Evolutionary conservation across 2,113 vertebrate genomes (phyloP), one percentile per base, ranked within the genome.

Genomic region (Saguinus imperator): DNA sequence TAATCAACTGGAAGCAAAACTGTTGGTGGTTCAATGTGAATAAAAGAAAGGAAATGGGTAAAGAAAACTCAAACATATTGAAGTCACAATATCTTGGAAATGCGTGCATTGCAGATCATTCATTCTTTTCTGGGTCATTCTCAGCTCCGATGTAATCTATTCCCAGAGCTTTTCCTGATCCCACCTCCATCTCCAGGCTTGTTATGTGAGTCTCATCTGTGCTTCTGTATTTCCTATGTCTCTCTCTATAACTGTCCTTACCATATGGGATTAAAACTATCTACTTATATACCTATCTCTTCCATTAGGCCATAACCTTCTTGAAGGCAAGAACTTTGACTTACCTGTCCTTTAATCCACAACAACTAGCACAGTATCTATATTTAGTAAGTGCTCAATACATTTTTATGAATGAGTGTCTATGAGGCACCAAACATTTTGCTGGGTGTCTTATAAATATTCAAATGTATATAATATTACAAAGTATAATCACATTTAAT

Each of bases 401-500:
- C 83, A 20, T 14, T 68, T 86, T 66, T n/a, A n/a, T 80, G 18
- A n/a, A 43, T 82, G 13, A 95, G 35, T 20, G 1, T 84, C 73
- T 91, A 27, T 18, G 45, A 82, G 10, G 29, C 20, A 61, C 13
- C 18, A 70, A 95, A 58, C 32, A 68, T 21, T 73, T 82, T 80
- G 29, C 35, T 91, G 32, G 8, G 80, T 85, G 6, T 50, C 86
- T 77, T 68, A 83, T n/a, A 80, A 95, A 77, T 86, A 89, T 82
- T 55, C 93, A 1, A 0, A 58, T 70, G 23, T 85, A 68, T 91
- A 55, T 64, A 50, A 72, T 35, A 64, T 21, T 70, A 87, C 43
- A 81, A 94, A 79, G 35, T 27, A 88, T 43, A 64, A 79, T 82
- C 58, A 75, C n/a, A 92, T 76, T 77, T 87, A 64, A 94, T 85